Conservation (phyloP, 2,797 vertebrate species). For the Pseudopleuronectes americanus region DNA sequence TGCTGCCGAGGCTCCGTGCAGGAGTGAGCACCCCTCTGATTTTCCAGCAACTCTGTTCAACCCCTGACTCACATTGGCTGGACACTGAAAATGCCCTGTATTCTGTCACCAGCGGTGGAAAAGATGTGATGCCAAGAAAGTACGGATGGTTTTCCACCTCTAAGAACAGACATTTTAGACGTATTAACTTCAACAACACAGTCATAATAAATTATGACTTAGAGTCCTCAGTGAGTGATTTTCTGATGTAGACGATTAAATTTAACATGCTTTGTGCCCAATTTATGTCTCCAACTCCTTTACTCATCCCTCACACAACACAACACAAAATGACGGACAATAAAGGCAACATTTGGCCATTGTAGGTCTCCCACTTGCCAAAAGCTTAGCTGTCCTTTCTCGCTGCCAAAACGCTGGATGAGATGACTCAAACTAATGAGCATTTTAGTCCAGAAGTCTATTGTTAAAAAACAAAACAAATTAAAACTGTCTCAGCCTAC, state of each 20-base stretch:
- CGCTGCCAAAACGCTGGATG: not conserved
- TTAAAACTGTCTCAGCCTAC: slow-evolving; percentile 7
- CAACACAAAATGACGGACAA: slow-evolving; percentile 6
- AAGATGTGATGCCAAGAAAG: slow-evolving; percentile 1
- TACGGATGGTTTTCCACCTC: not conserved
- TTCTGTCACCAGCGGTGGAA: slow-evolving; percentile 18
- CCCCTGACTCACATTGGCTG: slow-evolving; percentile 32
- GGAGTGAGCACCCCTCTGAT: slow-evolving; percentile 46
- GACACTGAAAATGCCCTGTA: slow-evolving; percentile 18
- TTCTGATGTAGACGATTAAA: not conserved
- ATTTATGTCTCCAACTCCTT: slow-evolving; percentile 2
- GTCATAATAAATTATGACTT: not conserved
- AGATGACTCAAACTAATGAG: slow-evolving; percentile 21
- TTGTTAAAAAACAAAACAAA: slow-evolving; percentile 14
- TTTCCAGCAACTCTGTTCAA: slow-evolving; percentile 40
- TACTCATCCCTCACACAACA: slow-evolving; percentile 18
- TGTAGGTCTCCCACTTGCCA: slow-evolving; percentile 27
- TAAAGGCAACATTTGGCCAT: slow-evolving; percentile 18
- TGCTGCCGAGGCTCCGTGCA: slow-evolving; percentile 51
- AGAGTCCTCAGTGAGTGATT: not conserved
- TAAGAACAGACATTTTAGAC: not conserved
- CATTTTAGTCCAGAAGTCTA: slow-evolving; percentile 10
- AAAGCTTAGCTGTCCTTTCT: slow-evolving; percentile 39
- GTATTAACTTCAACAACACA: not conserved
- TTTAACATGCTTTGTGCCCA: not conserved